Evolutionary conservation across 2,888 invertebrate genomes (phyloP), one percentile per base, ranked within the genome.

Genomic region (Gymnosoma rotundatum): DNA sequence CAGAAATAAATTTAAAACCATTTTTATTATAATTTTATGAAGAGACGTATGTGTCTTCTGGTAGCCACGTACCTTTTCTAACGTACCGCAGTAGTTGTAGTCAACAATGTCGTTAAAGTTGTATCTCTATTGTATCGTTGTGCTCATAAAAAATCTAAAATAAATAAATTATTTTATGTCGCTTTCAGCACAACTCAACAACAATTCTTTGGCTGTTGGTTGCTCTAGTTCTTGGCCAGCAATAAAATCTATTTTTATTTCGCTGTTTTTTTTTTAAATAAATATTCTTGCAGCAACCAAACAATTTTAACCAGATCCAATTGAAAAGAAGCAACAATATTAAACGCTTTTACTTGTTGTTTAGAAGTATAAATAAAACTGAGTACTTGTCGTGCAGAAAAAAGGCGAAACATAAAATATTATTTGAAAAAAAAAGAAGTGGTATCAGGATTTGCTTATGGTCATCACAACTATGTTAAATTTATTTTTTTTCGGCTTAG

Each of bases 141-240:
- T 32, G 54, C 54, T 60, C 60, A 25, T 66, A 73, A 78, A 72
- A 73, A 78, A 82, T 76, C 66, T 76, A 21, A 36, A 72, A 82
- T 78, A 82, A 82, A 82, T 82, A 82, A 82, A 82, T 82, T 78
- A 78, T 82, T 78, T 82, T 58, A 78, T 82, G 72, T 82, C 82
- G 82, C 82, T 73, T 78, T 82, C 72, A 78, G 82, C 82, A 72
- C 66, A 76, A 82, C 70, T 81, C 75, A 76, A 70, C 75, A 48
- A 80, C 74, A 75, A 70, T 76, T 81, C 75, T 64, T 52, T 76
- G 56, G 64, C 52, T 58, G 50, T 75, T 81, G 81, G 50, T 75
- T 81, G 81, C 70, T 76, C 81, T 60, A 81, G 64, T 81, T 81
- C 63, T 74, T 66, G 50, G 45, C 50, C 69, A 70, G 45, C 74